Evolutionary conservation across 2,888 invertebrate genomes (phyloP).

Genomic region (Galeopsomyia nigrocyanea): DNA sequence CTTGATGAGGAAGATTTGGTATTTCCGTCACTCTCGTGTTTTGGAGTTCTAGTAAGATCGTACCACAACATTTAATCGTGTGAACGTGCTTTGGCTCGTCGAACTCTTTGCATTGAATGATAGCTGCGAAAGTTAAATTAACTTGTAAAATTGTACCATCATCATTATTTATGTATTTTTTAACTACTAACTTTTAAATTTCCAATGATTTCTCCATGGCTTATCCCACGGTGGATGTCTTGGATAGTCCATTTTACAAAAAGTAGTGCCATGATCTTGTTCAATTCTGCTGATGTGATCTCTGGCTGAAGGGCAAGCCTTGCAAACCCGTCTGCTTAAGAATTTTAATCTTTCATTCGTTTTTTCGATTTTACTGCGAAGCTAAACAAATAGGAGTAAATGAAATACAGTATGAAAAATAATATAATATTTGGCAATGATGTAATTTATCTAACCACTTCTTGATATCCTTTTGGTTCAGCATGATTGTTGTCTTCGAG

Average conservation of each 20-base stretch:
- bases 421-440: no score
- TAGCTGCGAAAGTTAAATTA: conserved; percentile 21
- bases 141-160: background rate
- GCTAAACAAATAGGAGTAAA: conserved; percentile 24
- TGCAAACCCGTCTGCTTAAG: conserved; percentile 33
- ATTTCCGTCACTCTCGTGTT: conserved; percentile 9
- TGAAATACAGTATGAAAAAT: no score
- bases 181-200: conserved; percentile 42
- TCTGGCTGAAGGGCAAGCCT: conserved; percentile 11
- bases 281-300: conserved; percentile 39
- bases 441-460: conserved; percentile 16
- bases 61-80: conserved; percentile 35
- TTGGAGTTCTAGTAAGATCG: conserved; percentile 31
- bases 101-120: conserved; percentile 26
- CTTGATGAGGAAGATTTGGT: conserved; percentile 4
- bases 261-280: conserved; percentile 40
- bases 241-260: conserved; percentile 44
- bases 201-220: conserved; percentile 45
- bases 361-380: conserved; percentile 35
- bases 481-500: conserved; percentile 6
- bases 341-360: conserved; percentile 24
- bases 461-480: conserved; percentile 23
- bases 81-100: conserved; percentile 36
- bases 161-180: background rate
- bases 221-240: conserved; percentile 33